Evolutionary conservation across 1,140 invertebrate species (phyloP).

Genomic region (Rhyzopertha dominica): DNA sequence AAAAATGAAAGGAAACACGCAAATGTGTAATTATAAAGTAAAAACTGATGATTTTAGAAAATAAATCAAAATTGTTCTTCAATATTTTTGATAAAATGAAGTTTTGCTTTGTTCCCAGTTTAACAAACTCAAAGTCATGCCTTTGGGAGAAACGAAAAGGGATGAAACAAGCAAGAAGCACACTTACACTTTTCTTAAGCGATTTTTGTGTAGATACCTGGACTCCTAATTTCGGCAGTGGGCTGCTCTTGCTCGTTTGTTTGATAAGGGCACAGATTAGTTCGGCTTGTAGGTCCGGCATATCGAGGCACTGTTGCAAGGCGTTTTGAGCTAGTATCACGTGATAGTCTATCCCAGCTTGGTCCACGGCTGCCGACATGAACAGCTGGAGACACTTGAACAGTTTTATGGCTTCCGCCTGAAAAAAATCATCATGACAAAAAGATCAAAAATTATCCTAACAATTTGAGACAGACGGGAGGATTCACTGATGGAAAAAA

Average conservation of each 20-base stretch:
- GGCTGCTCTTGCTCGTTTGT: constrained; percentile 84
- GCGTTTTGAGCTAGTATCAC: constrained; percentile 92
- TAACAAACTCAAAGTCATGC: too few relatives aligned
- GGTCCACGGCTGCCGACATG: constrained; percentile 89
- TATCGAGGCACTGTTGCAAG: constrained; percentile 82
- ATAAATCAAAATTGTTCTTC: background rate
- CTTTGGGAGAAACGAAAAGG: constrained; percentile 14
- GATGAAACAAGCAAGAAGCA: constrained; percentile 42
- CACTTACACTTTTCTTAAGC: constrained; percentile 46
- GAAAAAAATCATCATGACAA: constrained; percentile 57
- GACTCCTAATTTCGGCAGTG: constrained; percentile 80
- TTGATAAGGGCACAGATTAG: constrained; percentile 85
- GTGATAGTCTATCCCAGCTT: constrained; percentile 93
- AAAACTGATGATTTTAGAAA: too few relatives aligned
- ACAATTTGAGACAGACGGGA: background rate
- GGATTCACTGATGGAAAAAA: background rate
- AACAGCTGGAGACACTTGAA: constrained; percentile 95
- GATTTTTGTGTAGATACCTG: constrained; percentile 66
- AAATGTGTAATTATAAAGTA: too few relatives aligned
- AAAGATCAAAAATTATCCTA: background rate
- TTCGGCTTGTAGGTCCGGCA: constrained; percentile 86
- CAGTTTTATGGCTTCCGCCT: constrained; percentile 87
- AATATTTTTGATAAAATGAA: background rate
- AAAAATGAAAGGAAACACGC: too few relatives aligned
- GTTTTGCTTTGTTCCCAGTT: too few relatives aligned